A percentile compares a stretch with the other conserved stretches of the same genome.
Evolutionary conservation across 2,113 vertebrate species (phyloP).

Genomic region (Rhinoderma darwinii): DNA sequence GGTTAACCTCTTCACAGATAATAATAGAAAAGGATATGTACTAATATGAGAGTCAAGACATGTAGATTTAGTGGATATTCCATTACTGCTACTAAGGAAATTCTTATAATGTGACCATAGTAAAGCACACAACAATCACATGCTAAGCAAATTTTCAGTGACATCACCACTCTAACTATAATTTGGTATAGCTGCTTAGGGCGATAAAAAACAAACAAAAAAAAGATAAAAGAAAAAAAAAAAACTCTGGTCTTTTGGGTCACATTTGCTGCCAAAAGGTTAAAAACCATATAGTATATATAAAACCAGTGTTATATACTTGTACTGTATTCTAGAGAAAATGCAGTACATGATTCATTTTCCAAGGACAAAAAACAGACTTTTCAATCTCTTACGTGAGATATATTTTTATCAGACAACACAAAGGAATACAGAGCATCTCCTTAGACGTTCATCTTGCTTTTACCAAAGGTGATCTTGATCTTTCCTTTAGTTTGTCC

Average conservation of each 20-base stretch:
- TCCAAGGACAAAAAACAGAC: conserved; percentile 55
- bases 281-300: background rate
- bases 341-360: conserved; percentile 30
- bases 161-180: too few relatives aligned
- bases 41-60: too few relatives aligned
- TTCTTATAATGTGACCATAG: too few relatives aligned
- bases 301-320: conserved; percentile 11
- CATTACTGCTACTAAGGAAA: too few relatives aligned
- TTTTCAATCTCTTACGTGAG: conserved; percentile 46
- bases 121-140: too few relatives aligned
- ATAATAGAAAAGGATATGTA: too few relatives aligned
- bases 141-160: too few relatives aligned
- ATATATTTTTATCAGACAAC: conserved; percentile 58
- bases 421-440: conserved; percentile 57
- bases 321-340: conserved; percentile 11
- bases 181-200: background rate
- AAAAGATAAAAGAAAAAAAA: background rate
- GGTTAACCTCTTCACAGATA: too few relatives aligned
- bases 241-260: background rate
- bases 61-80: too few relatives aligned
- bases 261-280: background rate
- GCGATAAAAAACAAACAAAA: too few relatives aligned
- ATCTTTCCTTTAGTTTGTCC: conserved; percentile 67
- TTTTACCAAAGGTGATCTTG: conserved; percentile 66
- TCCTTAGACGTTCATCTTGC: conserved; percentile 61